These are phyloP conservation scores for Esox niger DNA, from an alignment of 2,113 vertebrate species.

Conservation along the genomic window DNA sequence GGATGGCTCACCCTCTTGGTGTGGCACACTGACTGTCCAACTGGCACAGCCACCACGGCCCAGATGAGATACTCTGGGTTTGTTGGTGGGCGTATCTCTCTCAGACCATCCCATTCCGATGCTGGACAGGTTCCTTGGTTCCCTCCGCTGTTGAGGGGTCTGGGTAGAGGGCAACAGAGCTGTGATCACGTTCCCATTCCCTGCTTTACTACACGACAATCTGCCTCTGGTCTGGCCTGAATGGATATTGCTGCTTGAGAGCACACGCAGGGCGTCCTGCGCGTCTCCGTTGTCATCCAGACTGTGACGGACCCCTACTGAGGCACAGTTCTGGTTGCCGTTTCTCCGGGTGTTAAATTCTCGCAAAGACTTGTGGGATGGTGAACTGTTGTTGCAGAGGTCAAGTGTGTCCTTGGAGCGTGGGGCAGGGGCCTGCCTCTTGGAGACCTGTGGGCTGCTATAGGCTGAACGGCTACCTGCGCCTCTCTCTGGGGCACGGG, in stretches of 20 bases:
- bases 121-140: constrained; percentile 31
- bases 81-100: constrained; percentile 17
- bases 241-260: constrained; percentile 16
- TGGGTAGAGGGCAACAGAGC: constrained; percentile 9
- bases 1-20: constrained; percentile 52
- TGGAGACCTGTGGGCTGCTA: constrained; percentile 68
- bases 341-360: constrained; percentile 58
- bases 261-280: constrained; percentile 4
- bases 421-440: constrained; percentile 35
- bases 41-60: too few species aligned
- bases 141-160: constrained; percentile 12
- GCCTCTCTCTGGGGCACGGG: constrained; percentile 36
- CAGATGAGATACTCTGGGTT: constrained; percentile 28
- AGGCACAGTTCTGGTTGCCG: constrained; percentile 70
- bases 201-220: constrained; percentile 30
- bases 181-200: constrained; percentile 62
- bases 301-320: constrained; percentile 55
- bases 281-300: constrained; percentile 56
- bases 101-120: constrained; percentile 24
- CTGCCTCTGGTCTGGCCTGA: constrained; percentile 28
- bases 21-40: constrained; percentile 24
- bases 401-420: constrained; percentile 69
- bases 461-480: constrained; percentile 65
- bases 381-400: constrained; percentile 33
- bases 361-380: constrained; percentile 52